These are phyloP conservation scores for Drosophila nigritarsus DNA, from an alignment of 2,888 invertebrate genomes.

Conservation along the genomic window DNA sequence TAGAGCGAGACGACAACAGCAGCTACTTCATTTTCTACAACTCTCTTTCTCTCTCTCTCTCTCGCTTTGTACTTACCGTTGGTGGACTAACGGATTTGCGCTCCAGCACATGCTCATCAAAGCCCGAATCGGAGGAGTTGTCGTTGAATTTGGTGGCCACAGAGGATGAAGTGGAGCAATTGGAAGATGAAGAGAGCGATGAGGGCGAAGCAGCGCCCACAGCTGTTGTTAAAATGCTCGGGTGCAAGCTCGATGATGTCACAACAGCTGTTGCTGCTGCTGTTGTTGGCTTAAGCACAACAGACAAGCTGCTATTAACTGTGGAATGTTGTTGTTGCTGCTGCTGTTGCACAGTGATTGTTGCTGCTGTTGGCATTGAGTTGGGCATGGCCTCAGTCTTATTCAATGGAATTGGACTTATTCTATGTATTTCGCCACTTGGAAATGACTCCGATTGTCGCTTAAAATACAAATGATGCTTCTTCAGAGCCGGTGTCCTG, in stretches of 20 bases:
- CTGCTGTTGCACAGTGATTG: conserved; percentile 48
- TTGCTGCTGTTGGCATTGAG: conserved; percentile 35
- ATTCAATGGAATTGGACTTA: conserved; percentile 82
- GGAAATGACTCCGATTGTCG: conserved; percentile 84
- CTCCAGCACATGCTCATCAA: conserved; percentile 87
- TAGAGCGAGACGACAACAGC: conserved; percentile 14
- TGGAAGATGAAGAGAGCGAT: conserved; percentile 72
- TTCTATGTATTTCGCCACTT: conserved; percentile 74
- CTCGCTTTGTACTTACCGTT: conserved; percentile 68
- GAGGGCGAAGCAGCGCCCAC: conserved; percentile 80
- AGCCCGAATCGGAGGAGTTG: conserved; percentile 90
- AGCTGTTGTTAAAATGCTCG: conserved; percentile 50
- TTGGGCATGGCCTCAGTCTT: conserved; percentile 65
- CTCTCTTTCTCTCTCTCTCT: neutral
- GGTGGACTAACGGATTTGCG: conserved; percentile 83
- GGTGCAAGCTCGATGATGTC: conserved; percentile 26
- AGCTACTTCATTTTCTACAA: neutral
- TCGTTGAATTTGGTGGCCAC: conserved; percentile 86
- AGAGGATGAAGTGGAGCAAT: conserved; percentile 78
- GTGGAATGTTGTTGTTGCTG: conserved; percentile 75
- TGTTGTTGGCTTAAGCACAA: conserved; percentile 50
- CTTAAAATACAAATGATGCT: conserved; percentile 84
- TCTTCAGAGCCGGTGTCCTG: conserved; percentile 82
- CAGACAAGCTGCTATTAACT: conserved; percentile 33
- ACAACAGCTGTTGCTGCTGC: conserved; percentile 18